phyloP scores from a whole-genome alignment of 2,888 invertebrate genomes.

The Nemotelus nigrinus region DNA sequence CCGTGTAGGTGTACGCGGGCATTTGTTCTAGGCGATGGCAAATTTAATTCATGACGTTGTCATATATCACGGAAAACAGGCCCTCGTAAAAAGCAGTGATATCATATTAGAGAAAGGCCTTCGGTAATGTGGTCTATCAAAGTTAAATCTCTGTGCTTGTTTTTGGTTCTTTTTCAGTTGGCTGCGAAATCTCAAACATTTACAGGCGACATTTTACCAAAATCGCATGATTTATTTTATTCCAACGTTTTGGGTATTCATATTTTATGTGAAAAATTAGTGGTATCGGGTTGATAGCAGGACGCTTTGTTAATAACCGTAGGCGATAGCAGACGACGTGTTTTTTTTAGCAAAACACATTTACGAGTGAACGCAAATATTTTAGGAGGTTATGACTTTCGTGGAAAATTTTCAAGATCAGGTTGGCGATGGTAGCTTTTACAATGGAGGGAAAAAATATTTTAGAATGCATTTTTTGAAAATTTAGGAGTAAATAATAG shows the following conservation, averaged over 20 bases:
- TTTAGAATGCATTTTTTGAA: too few relatives aligned
- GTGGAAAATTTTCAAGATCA: too few relatives aligned
- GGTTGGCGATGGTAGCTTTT: too few relatives aligned
- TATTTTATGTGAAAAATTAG: too few relatives aligned
- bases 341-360: too few relatives aligned
- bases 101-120: conserved; percentile 22
- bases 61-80: conserved; percentile 29
- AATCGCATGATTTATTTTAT: conserved; percentile 19
- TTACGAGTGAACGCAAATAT: too few relatives aligned
- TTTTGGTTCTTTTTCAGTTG: neutral
- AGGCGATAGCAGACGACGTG: too few relatives aligned
- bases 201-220: conserved; percentile 11
- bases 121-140: conserved; percentile 41
- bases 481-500: too few relatives aligned
- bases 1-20: neutral
- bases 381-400: too few relatives aligned
- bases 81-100: conserved; percentile 8
- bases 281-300: too few relatives aligned
- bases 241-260: neutral
- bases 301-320: too few relatives aligned
- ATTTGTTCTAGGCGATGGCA: neutral
- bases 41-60: conserved; percentile 33
- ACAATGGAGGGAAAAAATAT: too few relatives aligned
- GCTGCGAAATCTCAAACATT: conserved; percentile 19
- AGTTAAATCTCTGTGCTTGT: conserved; percentile 30